Evolutionary conservation across 2,113 vertebrate species (phyloP), one percentile per base, ranked within the genome.

Genomic region (Gavia stellata): DNA sequence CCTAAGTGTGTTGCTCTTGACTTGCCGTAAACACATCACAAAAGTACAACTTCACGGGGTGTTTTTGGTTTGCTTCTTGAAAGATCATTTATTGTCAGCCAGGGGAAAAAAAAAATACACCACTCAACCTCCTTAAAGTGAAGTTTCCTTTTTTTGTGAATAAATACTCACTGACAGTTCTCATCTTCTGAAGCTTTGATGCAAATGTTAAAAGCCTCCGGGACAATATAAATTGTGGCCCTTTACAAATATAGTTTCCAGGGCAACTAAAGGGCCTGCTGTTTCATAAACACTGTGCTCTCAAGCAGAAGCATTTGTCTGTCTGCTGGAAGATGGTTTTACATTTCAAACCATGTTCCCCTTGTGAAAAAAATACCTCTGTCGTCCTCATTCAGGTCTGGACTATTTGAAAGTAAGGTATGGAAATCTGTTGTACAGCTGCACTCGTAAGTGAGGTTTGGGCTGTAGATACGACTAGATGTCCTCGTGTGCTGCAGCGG

Each of bases 221-320:
- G 92, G 65, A 85, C 82, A 94, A 85, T 96, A 81, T 86, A 96
- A 94, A 59, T 68, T 91, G 68, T 20, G 84, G 21, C 58, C 80
- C 61, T 91, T 92, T 65, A 88, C 68, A 84, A 84, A 93, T 94
- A 78, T 20, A 81, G 80, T 94, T 96, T 97, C 94, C 83, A 87
- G 92, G 86, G 73, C 62, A 96, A 89, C 77, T 81, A 72, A 94
- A 91, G 83, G 56, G 40, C 58, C 52, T 91, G 47, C 88, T 94
- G 55, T 88, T 94, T 94, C 56, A 86, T 74, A 89, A 86, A 72
- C 36, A 65, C 36, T 70, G 53, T 75, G 61, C 56, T 94, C 29
- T 81, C 77, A 78, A 83, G 73, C 42, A 91, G 88, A 92, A 92
- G 8, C 33, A 71, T 82, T 94, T 91, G 7, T 80, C 62, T 87